Evolutionary conservation across 2,888 invertebrate species (phyloP).

Genomic region (Morinoia aosen): DNA sequence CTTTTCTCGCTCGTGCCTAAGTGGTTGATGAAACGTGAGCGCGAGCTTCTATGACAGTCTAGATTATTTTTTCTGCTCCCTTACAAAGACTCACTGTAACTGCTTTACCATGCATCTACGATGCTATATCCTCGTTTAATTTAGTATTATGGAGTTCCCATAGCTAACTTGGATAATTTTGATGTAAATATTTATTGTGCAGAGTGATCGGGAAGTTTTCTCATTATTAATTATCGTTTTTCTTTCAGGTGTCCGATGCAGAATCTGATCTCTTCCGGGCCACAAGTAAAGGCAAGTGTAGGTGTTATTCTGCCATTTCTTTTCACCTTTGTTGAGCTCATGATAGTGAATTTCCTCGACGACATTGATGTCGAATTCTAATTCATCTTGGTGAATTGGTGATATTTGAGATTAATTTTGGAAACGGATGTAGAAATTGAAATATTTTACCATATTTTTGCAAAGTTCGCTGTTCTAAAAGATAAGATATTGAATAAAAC

Average conservation of each 20-base stretch:
- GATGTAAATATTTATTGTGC: not conserved
- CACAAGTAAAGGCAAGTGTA: slow-evolving; percentile 40
- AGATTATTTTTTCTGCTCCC: not conserved
- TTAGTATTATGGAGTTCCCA: no score
- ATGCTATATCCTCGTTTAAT: not conserved
- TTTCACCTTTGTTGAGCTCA: not conserved
- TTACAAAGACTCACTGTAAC: not conserved
- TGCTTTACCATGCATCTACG: not conserved
- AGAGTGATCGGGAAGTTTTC: not conserved
- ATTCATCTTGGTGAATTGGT: not conserved
- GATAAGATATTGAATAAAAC: not conserved
- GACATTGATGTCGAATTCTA: not conserved
- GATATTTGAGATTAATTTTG: not conserved
- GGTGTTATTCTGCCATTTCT: not conserved
- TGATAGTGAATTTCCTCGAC: not conserved
- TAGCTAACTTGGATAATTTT: no score
- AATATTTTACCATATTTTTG: not conserved
- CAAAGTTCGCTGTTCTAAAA: no score
- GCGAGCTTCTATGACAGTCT: not conserved
- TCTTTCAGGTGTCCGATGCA: slow-evolving; percentile 53
- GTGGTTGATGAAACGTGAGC: not conserved
- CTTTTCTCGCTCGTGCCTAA: not conserved
- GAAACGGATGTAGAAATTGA: not conserved
- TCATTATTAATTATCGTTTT: not conserved
- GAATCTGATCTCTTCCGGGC: slow-evolving; percentile 54